Base-by-base conservation (phyloP, 2,888 invertebrate species). In the Trachelus tabidus region DNA sequence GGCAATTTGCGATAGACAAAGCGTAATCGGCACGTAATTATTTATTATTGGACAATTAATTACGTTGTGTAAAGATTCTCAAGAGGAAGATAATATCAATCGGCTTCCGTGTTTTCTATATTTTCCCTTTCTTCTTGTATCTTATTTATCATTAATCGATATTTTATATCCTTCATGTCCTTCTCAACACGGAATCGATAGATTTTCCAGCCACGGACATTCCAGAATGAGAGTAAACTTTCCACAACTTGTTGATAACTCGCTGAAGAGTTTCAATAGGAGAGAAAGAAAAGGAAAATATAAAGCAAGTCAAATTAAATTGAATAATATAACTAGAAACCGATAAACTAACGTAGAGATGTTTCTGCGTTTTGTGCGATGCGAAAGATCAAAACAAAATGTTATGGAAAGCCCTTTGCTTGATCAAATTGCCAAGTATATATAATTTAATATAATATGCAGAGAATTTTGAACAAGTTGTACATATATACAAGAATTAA, bases 401-500 rank as follows among this genome's bases (percentile, higher is more conserved):
- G 40, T 15, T 6, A 56, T 23, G 23, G 6, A 40, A 56, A 23
- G 40, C 40, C 9, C 23, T 23, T 56, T 56, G 9, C 23, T 23
- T 56, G 40, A 56, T 9, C 40, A 56, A 71, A 71, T 30, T 30
- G 31, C 11, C 71, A 71, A 71, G 31, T 71, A 33, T 71, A 74
- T 77, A 40, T 73, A 35, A 73, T 75, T 75, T 77, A 77, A 37
- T 75, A 23, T 75, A 34, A 78, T 76, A n/a, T 34, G 23, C 30
- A 40, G 73, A 73, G 73, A 78, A 75, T 75, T 35, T 78, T 75
- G 68, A 75, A 78, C 78, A 75, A 75, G 78, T 73, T 78, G 34
- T 75, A 56, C 56, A 78, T 78, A 78, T 78, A 78, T 78, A 78
- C 78, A 78, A 78, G 78, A 78, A 78, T 78, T 75, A 68, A 68